Percentiles rank a stretch among this genome's conserved stretches.
These are phyloP conservation scores for Calliphora vomitoria DNA, from an alignment of 2,888 invertebrate genomes.

Conservation along the genomic window DNA sequence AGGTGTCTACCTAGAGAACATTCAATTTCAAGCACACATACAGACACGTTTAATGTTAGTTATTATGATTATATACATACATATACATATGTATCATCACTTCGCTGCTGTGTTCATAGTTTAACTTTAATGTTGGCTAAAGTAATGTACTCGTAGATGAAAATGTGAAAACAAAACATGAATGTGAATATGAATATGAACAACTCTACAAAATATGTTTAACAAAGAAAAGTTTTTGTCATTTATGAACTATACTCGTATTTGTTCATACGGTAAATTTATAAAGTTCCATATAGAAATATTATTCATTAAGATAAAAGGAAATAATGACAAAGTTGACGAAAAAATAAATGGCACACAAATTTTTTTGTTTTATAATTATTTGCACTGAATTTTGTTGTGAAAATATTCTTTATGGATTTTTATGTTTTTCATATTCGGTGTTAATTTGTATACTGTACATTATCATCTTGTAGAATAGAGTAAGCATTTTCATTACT, in stretches of 20 bases:
- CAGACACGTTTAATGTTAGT: slow-evolving; percentile 19
- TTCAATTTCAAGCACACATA: background rate
- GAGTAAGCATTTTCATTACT: too few species aligned
- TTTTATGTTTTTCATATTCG: too few species aligned
- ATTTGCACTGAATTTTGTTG: background rate
- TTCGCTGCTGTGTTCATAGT: background rate
- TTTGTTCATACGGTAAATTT: slow-evolving; percentile 42
- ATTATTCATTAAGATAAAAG: slow-evolving; percentile 52
- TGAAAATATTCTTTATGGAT: background rate
- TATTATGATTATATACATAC: slow-evolving; percentile 24
- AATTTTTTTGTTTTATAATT: slow-evolving; percentile 31
- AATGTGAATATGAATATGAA: background rate
- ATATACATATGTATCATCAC: background rate
- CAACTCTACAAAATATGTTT: slow-evolving; percentile 39
- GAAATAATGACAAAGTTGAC: slow-evolving; percentile 34
- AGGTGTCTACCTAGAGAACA: slow-evolving; percentile 63
- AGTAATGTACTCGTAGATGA: slow-evolving; percentile 18
- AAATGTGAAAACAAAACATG: slow-evolving; percentile 14
- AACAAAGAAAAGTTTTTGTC: slow-evolving; percentile 50
- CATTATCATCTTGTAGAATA: too few species aligned
- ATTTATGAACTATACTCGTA: slow-evolving; percentile 55
- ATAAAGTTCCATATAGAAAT: slow-evolving; percentile 42
- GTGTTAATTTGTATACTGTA: too few species aligned
- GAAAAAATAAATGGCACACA: background rate
- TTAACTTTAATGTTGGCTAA: slow-evolving; percentile 39